Evolutionary conservation across 2,888 invertebrate genomes (phyloP).

Genomic region (Dasysyrphus albostriatus): DNA sequence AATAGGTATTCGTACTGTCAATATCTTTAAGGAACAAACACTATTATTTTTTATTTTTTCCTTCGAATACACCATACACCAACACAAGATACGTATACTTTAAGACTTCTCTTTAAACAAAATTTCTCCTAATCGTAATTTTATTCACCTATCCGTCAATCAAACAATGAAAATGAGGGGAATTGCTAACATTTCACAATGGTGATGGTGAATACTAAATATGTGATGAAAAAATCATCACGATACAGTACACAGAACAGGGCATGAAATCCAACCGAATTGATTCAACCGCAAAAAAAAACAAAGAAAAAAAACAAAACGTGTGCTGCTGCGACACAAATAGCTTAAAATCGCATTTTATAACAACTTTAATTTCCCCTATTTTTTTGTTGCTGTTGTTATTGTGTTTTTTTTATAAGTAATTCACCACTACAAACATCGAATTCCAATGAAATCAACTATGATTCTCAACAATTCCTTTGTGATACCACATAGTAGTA

Average conservation of each 20-base stretch:
- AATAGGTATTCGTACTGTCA: not conserved
- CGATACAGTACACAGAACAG: constrained; percentile 20
- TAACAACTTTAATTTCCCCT: constrained; percentile 64
- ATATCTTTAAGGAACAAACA: not conserved
- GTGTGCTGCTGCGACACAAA: constrained; percentile 64
- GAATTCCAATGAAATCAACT: constrained; percentile 67
- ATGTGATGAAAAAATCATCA: constrained; percentile 28
- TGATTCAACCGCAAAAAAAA: constrained; percentile 57
- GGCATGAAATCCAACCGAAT: constrained; percentile 44
- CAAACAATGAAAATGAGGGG: constrained; percentile 67
- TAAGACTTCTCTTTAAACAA: constrained; percentile 21
- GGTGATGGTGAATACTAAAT: constrained; percentile 56
- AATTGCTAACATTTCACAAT: constrained; percentile 63
- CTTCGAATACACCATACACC: not conserved
- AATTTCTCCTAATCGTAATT: constrained; percentile 67
- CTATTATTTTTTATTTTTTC: not conserved
- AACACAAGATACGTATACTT: constrained; percentile 4
- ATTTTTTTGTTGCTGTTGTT: constrained; percentile 12
- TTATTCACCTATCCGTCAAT: constrained; percentile 67
- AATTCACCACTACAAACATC: constrained; percentile 56
- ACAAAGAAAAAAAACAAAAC: constrained; percentile 42
- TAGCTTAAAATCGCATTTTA: constrained; percentile 53
- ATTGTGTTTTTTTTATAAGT: constrained; percentile 10
- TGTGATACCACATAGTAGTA: constrained; percentile 11
- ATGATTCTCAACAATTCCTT: constrained; percentile 45